phyloP scores from a whole-genome alignment of 2,888 invertebrate genomes.

The Scrobipalpa costella region DNA sequence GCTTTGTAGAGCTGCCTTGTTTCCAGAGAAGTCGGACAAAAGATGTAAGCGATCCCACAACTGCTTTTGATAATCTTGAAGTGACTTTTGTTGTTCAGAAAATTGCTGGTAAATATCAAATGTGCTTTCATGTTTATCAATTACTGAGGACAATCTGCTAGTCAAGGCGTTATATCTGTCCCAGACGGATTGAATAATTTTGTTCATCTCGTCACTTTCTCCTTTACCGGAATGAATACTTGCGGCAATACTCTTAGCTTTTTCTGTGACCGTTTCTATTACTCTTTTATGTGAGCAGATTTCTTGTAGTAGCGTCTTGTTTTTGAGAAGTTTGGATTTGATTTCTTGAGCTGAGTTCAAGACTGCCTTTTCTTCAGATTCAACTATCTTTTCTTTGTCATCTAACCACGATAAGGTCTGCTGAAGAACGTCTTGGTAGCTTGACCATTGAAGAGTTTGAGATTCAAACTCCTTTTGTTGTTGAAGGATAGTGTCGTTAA shows the following conservation, averaged over 20 bases:
- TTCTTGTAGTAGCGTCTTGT: conserved; percentile 93
- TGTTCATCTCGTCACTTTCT: conserved; percentile 83
- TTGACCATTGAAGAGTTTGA: conserved; percentile 90
- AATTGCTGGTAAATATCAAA: conserved; percentile 93
- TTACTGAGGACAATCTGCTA: conserved; percentile 83
- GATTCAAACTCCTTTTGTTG: conserved; percentile 93
- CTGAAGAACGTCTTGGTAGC: conserved; percentile 91
- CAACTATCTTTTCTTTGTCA: conserved; percentile 89
- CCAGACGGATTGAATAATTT: conserved; percentile 87
- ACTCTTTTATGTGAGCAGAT: conserved; percentile 94
- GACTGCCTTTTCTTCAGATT: conserved; percentile 85
- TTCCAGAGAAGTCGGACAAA: conserved; percentile 93
- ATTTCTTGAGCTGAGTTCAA: conserved; percentile 92
- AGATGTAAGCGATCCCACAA: conserved; percentile 93
- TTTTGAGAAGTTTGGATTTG: conserved; percentile 90
- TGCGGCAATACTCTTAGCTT: conserved; percentile 87
- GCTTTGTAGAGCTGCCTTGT: conserved; percentile 90
- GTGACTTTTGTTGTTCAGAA: conserved; percentile 90
- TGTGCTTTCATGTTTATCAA: conserved; percentile 87
- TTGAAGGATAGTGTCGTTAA: conserved; percentile 90
- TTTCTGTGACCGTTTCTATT: conserved; percentile 94
- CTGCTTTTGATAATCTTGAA: conserved; percentile 94
- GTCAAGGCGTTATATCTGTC: conserved; percentile 87
- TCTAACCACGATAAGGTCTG: conserved; percentile 93
- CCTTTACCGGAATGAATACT: conserved; percentile 79